Evolutionary conservation across 2,797 vertebrate species (phyloP).

Genomic region (Hylomyscus alleni): DNA sequence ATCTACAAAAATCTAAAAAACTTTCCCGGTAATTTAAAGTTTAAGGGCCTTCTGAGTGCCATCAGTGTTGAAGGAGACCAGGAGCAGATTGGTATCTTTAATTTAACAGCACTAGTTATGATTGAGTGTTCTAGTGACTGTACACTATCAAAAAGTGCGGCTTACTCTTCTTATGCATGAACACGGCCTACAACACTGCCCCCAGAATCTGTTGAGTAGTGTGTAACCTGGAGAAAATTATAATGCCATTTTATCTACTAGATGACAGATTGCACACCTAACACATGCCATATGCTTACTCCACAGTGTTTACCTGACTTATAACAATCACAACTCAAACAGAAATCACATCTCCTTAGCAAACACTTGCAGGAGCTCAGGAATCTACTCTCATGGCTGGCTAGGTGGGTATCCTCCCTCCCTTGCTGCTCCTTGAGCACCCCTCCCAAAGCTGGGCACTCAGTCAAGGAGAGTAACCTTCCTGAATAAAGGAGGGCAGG

Average conservation of each 20-base stretch:
- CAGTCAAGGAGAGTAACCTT: neutral
- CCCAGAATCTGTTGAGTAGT: neutral
- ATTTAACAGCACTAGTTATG: neutral
- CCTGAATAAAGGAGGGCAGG: no score
- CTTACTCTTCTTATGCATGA: neutral
- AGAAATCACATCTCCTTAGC: neutral
- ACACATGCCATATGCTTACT: neutral
- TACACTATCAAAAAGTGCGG: neutral
- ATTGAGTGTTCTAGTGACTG: neutral
- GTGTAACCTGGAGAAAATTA: neutral
- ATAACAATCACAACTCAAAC: neutral
- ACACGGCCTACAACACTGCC: neutral
- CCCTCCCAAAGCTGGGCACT: neutral
- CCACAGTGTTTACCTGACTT: neutral
- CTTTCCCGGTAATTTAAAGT: slow-evolving; percentile 14
- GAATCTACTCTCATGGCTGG: slow-evolving; percentile 25
- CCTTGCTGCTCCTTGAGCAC: neutral
- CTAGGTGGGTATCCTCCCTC: neutral
- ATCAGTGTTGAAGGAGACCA: neutral
- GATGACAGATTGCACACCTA: neutral
- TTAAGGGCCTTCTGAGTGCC: neutral
- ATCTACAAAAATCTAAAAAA: slow-evolving; percentile 55
- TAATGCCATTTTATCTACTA: slow-evolving; percentile 5
- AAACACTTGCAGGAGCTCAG: neutral
- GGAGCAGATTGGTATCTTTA: neutral